These are phyloP conservation scores for Chymomyza caudatula DNA, from an alignment of 2,888 invertebrate species.

Conservation along the genomic window DNA sequence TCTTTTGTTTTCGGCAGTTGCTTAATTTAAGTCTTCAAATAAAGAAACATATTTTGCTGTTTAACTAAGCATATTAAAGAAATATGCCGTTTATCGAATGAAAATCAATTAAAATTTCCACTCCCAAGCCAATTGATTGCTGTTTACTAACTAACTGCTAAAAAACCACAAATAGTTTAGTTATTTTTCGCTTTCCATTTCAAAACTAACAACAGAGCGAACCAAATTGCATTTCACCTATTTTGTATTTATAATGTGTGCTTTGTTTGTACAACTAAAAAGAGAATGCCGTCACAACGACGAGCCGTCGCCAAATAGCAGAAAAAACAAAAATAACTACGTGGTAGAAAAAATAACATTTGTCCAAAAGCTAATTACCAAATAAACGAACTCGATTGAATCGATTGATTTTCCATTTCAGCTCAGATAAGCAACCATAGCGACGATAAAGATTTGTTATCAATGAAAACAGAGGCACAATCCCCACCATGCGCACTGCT, in stretches of 20 bases:
- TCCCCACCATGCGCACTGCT: slow-evolving; percentile 65
- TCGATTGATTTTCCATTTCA: slow-evolving; percentile 65
- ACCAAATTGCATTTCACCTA: not conserved
- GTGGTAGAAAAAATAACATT: slow-evolving; percentile 34
- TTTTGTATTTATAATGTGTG: slow-evolving; percentile 11
- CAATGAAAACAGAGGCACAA: slow-evolving; percentile 74
- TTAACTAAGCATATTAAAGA: too few relatives aligned
- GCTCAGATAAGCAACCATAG: slow-evolving; percentile 65
- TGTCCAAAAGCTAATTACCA: slow-evolving; percentile 71
- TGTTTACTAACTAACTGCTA: not conserved
- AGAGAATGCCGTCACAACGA: not conserved
- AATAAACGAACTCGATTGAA: slow-evolving; percentile 59
- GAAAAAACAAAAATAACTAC: slow-evolving; percentile 20
- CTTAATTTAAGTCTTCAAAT: too few relatives aligned
- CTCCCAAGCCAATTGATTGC: not conserved
- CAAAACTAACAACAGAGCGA: not conserved
- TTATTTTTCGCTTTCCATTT: not conserved
- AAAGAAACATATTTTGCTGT: too few relatives aligned
- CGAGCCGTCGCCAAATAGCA: slow-evolving; percentile 7
- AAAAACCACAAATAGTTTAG: not conserved
- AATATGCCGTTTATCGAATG: too few relatives aligned
- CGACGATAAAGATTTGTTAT: slow-evolving; percentile 75
- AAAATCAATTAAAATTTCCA: too few relatives aligned
- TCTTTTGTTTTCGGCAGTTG: too few relatives aligned
- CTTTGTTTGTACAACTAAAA: slow-evolving; percentile 20